Conservation (phyloP, 2,888 invertebrate species). For the Cataglyphis rosenhaueri region DNA sequence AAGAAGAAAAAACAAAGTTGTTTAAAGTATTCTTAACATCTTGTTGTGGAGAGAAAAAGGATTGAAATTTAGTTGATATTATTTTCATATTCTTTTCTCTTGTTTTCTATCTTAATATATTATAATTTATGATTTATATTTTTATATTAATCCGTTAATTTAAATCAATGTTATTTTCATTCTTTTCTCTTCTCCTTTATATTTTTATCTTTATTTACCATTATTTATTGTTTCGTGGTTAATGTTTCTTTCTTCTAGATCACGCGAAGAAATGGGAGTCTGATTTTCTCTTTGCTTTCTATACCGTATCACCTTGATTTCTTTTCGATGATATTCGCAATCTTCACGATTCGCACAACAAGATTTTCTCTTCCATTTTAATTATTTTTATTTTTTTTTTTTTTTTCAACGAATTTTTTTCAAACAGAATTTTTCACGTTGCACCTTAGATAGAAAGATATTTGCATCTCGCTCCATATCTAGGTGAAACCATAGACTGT, state of each 20-base stretch:
- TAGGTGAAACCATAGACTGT: conserved; percentile 5
- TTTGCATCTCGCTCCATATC: conserved; percentile 27
- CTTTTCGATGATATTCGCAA: background rate
- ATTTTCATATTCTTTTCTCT: conserved; percentile 19
- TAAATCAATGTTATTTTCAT: background rate
- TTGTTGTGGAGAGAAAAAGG: background rate
- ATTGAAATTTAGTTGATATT: background rate
- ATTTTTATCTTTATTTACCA: conserved; percentile 6
- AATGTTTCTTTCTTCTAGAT: conserved; percentile 9
- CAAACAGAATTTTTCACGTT: conserved; percentile 7
- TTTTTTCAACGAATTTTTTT: background rate
- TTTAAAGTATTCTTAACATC: conserved; percentile 2
- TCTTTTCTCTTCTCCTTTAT: conserved; percentile 4
- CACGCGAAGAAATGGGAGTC: background rate
- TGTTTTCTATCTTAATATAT: conserved; percentile 14
- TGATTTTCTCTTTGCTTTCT: background rate
- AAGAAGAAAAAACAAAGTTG: background rate
- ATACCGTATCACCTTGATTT: background rate
- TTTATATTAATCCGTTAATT: background rate
- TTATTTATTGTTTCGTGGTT: conserved; percentile 26
- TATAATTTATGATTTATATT: conserved; percentile 10
- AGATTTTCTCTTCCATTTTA: background rate
- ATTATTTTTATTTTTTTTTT: background rate
- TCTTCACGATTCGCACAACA: background rate
- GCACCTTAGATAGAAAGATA: conserved; percentile 14